A percentile compares a stretch with the other conserved stretches of the same genome.
Conservation (phyloP, 2,888 invertebrate species). For the Hirtodrosophila alboralis region DNA sequence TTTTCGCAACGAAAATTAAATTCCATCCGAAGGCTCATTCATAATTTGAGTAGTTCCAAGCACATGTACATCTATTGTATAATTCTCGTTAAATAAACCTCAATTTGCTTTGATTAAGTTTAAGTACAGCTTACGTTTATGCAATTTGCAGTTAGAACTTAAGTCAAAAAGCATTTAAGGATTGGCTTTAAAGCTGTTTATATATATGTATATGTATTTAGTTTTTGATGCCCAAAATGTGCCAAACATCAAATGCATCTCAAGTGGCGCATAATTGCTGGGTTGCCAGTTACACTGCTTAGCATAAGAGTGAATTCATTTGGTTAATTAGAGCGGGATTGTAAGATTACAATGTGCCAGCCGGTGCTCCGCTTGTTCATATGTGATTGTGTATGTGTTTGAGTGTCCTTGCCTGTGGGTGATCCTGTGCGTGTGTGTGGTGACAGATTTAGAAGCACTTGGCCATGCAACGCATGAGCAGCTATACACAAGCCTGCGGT, state of each 20-base stretch:
- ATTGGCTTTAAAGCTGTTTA: constrained; percentile 14
- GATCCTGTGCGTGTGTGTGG: constrained; percentile 3
- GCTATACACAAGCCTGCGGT: constrained; percentile 42
- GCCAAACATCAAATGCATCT: constrained; percentile 31
- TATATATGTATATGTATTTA: too few relatives aligned
- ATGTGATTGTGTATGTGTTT: constrained; percentile 3
- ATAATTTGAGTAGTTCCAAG: background rate
- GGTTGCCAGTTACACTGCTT: constrained; percentile 36
- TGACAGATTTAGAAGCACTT: constrained; percentile 18
- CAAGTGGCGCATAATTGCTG: constrained; percentile 34
- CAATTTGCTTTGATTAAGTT: background rate
- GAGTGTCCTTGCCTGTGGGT: too few relatives aligned
- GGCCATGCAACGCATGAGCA: constrained; percentile 33
- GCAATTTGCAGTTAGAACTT: background rate
- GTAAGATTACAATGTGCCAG: constrained; percentile 39
- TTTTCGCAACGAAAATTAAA: constrained; percentile 42
- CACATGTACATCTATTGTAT: background rate
- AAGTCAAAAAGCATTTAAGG: background rate
- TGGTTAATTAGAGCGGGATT: constrained; percentile 69
- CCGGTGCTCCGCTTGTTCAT: constrained; percentile 4
- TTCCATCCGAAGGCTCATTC: constrained; percentile 8
- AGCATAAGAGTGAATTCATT: constrained; percentile 71
- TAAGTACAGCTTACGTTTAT: too few relatives aligned
- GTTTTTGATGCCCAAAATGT: background rate
- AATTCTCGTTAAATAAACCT: constrained; percentile 1